Percentiles rank a stretch among this genome's conserved stretches.
These are phyloP conservation scores for Mustelus asterias DNA, from an alignment of 2,113 vertebrate species.

Conservation along the genomic window DNA sequence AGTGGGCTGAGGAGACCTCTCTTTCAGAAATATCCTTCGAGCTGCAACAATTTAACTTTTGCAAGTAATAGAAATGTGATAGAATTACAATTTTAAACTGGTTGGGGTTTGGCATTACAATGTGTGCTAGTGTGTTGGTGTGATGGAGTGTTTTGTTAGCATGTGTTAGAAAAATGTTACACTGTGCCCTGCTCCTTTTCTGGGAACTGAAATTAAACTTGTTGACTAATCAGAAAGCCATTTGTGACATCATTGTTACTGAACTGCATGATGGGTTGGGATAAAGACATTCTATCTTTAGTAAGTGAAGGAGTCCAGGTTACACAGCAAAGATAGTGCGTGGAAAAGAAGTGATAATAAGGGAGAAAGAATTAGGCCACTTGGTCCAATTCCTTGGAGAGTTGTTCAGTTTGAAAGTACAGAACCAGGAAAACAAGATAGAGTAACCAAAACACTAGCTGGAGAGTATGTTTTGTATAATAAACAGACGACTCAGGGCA, in stretches of 20 bases:
- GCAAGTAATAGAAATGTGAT: not conserved
- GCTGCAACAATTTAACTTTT: not conserved
- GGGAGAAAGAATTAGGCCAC: slow-evolving; percentile 35
- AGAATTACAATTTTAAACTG: not conserved
- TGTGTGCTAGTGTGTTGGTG: not conserved
- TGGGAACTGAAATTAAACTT: slow-evolving; percentile 14
- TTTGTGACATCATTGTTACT: not conserved
- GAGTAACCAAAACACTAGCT: not conserved
- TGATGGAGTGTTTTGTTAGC: not conserved
- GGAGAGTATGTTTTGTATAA: not conserved
- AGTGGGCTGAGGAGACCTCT: not conserved
- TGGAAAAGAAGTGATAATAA: not conserved
- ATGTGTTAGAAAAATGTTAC: not conserved
- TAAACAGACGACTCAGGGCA: not conserved
- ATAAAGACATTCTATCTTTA: slow-evolving; percentile 28
- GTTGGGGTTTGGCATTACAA: not conserved
- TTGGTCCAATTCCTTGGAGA: not conserved
- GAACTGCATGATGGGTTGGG: not conserved
- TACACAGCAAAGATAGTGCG: not conserved
- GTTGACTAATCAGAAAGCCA: not conserved
- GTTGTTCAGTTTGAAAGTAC: slow-evolving; percentile 6
- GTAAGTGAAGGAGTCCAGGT: not conserved
- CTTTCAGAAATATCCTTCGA: not conserved
- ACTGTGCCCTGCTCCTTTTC: not conserved
- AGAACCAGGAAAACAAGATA: not conserved